These are phyloP conservation scores for Stegostoma tigrinum DNA, from an alignment of 2,113 vertebrate species.

Conservation along the genomic window DNA sequence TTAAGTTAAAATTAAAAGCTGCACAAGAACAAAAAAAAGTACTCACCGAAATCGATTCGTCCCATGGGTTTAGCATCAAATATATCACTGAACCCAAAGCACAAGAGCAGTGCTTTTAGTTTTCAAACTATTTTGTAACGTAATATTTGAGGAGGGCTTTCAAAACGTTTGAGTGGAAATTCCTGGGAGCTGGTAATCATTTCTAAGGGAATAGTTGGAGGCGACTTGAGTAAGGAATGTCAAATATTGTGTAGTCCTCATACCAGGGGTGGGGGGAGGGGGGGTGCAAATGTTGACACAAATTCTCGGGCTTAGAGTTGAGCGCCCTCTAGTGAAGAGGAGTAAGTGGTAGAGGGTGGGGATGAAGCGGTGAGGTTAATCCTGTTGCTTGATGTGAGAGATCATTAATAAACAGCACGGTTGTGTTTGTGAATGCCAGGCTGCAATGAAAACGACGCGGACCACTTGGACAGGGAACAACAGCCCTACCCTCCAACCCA, in stretches of 20 bases:
- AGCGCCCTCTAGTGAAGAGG: slow-evolving; percentile 28
- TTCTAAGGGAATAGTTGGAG: neutral
- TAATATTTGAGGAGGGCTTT: slow-evolving; percentile 26
- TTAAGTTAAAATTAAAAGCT: neutral
- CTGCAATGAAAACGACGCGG: slow-evolving; percentile 94
- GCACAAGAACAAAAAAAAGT: neutral
- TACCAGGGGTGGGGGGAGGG: neutral
- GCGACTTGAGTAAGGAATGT: neutral
- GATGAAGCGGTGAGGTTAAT: neutral
- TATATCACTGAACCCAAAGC: neutral
- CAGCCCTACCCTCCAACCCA: slow-evolving; percentile 90
- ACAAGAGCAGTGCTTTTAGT: neutral
- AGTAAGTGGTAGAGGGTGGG: neutral
- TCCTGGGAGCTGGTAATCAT: neutral
- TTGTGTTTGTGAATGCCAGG: slow-evolving; percentile 54
- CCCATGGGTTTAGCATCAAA: neutral
- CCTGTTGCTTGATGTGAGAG: neutral
- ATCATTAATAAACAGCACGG: slow-evolving; percentile 8
- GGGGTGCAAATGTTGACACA: neutral
- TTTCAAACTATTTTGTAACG: neutral
- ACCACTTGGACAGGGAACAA: slow-evolving; percentile 95
- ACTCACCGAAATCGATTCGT: slow-evolving; percentile 21
- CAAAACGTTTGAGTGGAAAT: neutral
- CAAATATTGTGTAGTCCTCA: neutral
- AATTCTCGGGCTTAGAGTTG: neutral